Conservation (phyloP, 2,888 invertebrate species). For the Epiperipatus broadwayi region DNA sequence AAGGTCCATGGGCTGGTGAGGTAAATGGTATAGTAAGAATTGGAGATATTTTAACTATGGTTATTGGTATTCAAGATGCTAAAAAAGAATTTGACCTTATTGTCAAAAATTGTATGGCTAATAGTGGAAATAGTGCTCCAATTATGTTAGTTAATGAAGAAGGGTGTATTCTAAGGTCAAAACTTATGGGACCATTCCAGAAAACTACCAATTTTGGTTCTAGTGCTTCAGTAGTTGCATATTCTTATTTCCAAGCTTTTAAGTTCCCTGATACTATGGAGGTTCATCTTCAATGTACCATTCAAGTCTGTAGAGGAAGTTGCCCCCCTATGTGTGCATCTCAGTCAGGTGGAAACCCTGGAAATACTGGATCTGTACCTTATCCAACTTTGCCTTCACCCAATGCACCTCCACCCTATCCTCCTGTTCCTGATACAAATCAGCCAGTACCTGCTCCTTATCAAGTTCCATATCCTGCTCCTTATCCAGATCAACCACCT, state of each 20-base stretch:
- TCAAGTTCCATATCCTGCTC: no score
- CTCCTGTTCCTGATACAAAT: no score
- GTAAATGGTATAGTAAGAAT: conserved; percentile 83
- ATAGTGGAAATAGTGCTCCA: conserved; percentile 78
- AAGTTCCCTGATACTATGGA: conserved; percentile 93
- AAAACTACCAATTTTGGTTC: conserved; percentile 89
- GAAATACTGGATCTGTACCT: no score
- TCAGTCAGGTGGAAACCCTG: background rate
- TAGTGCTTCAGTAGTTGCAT: conserved; percentile 70
- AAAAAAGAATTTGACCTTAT: conserved; percentile 89
- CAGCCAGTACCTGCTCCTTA: no score
- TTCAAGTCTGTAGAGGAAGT: conserved; percentile 56
- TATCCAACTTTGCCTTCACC: no score
- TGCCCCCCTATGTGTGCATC: conserved; percentile 59
- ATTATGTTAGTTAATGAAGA: conserved; percentile 79
- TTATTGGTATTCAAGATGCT: conserved; percentile 78
- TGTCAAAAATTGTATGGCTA: conserved; percentile 79
- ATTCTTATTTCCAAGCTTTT: conserved; percentile 73
- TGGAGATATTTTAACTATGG: conserved; percentile 92
- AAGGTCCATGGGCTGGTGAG: conserved; percentile 70
- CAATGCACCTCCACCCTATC: no score
- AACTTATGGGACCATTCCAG: conserved; percentile 77
- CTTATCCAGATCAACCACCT: no score
- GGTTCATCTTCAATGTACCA: conserved; percentile 84
- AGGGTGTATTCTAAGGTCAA: conserved; percentile 75